Evolutionary conservation across 2,888 invertebrate genomes (phyloP).

Genomic region (Chymomyza caudatula): DNA sequence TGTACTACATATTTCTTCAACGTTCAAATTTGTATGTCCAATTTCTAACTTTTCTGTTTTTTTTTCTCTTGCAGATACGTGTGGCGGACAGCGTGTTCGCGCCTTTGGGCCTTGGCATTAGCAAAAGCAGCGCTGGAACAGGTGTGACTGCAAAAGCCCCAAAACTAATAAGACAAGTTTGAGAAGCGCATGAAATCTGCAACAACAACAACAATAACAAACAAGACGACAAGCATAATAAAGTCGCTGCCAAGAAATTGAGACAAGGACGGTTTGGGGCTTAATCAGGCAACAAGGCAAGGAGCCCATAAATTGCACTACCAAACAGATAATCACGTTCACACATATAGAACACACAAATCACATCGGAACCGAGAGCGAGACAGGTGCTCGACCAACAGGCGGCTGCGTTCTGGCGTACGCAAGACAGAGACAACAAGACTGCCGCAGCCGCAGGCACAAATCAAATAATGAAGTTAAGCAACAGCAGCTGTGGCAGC

Average conservation of each 20-base stretch:
- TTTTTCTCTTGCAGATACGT: background rate
- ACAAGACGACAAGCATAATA: background rate
- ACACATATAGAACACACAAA: background rate
- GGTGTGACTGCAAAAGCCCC: background rate
- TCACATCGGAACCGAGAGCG: background rate
- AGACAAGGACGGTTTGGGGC: background rate
- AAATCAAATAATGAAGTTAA: constrained; percentile 14
- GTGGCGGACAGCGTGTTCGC: background rate
- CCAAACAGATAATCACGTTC: background rate
- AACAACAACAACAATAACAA: background rate
- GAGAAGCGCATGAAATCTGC: background rate
- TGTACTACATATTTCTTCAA: background rate
- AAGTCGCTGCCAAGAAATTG: background rate
- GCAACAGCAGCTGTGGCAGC: constrained; percentile 4
- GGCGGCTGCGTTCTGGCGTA: constrained; percentile 12
- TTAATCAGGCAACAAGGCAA: background rate
- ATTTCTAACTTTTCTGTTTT: background rate
- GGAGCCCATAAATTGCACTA: constrained; percentile 4
- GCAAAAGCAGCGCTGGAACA: no score
- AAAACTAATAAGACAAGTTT: background rate
- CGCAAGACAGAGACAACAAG: constrained; percentile 14
- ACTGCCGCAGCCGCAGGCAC: constrained; percentile 9
- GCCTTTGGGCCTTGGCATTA: background rate
- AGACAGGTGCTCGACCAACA: background rate
- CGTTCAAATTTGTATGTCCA: background rate